phyloP scores from a whole-genome alignment of 2,888 invertebrate species.

The Deroplatys truncata region DNA sequence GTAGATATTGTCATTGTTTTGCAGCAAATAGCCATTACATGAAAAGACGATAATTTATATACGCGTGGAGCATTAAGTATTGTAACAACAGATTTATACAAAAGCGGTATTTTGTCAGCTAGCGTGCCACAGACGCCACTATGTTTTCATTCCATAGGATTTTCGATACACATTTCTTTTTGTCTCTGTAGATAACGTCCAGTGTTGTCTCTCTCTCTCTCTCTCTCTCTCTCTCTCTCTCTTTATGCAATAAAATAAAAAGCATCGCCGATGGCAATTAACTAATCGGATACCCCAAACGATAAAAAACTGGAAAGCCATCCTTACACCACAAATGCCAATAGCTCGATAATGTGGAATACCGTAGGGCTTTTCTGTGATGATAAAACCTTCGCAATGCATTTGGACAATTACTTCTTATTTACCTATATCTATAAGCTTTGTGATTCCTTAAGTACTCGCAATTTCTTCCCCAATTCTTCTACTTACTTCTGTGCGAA shows the following conservation, averaged over 20 bases:
- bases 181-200: not conserved
- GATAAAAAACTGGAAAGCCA: not conserved
- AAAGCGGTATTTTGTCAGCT: not conserved
- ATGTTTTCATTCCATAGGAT: not conserved
- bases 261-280: not conserved
- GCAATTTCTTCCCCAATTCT: too few species aligned
- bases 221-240: not conserved
- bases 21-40: too few species aligned
- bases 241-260: not conserved
- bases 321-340: not conserved
- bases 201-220: not conserved
- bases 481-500: too few species aligned
- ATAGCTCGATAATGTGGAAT: not conserved
- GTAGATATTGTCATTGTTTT: too few species aligned
- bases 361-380: too few species aligned
- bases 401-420: too few species aligned
- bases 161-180: not conserved
- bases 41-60: too few species aligned
- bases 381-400: too few species aligned
- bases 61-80: too few species aligned
- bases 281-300: not conserved
- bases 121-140: not conserved
- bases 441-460: too few species aligned
- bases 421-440: too few species aligned
- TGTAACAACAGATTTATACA: not conserved